Percentiles rank a stretch among this genome's conserved stretches.
Conservation (phyloP, 2,888 invertebrate species). For the Ennomos erosarius region DNA sequence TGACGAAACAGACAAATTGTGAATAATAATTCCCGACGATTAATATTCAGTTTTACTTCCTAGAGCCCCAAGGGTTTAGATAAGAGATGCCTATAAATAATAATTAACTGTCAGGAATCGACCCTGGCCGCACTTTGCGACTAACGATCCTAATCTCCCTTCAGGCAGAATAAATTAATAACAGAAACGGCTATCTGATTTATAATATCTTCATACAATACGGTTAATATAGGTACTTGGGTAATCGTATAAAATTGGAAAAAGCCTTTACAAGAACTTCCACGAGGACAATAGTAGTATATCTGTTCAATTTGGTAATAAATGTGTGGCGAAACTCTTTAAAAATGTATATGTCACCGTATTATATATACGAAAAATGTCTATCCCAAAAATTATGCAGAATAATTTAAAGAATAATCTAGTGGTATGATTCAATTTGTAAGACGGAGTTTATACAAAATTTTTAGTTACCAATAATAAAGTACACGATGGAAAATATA, state of each 20-base stretch:
- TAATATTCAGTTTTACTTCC: slow-evolving; percentile 31
- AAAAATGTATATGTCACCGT: no score
- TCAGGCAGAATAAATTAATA: slow-evolving; percentile 64
- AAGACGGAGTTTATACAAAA: no score
- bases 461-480: no score
- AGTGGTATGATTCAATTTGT: no score
- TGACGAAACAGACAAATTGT: no score
- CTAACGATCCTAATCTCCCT: slow-evolving; percentile 67
- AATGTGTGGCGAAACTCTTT: no score
- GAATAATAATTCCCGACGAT: slow-evolving; percentile 1
- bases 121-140: slow-evolving; percentile 59
- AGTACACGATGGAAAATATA: no score
- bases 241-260: not conserved
- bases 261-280: not conserved
- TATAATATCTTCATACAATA: slow-evolving; percentile 69
- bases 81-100: slow-evolving; percentile 69
- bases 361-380: no score
- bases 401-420: no score
- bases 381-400: no score
- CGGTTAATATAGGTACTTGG: not conserved
- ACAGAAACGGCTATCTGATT: slow-evolving; percentile 57
- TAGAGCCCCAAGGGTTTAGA: slow-evolving; percentile 56
- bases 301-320: no score
- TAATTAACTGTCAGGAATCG: slow-evolving; percentile 70
- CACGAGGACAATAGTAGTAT: no score